These are phyloP conservation scores for Perizoma affinitatum DNA, from an alignment of 2,888 invertebrate genomes.

Conservation along the genomic window DNA sequence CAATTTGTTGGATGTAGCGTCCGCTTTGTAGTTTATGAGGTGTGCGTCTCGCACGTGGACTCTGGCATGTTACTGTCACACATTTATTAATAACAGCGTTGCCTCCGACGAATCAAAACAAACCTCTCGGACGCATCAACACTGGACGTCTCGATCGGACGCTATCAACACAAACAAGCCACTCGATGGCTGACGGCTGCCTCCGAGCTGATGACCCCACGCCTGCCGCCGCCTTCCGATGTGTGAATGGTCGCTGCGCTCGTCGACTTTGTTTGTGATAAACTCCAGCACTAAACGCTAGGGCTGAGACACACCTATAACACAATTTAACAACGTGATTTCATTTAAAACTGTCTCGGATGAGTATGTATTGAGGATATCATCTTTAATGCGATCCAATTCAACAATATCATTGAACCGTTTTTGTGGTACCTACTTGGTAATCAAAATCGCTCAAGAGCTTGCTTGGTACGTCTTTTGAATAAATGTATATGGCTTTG, in stretches of 20 bases:
- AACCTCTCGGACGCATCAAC: background rate
- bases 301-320: too few relatives aligned
- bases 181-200: background rate
- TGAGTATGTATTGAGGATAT: too few relatives aligned
- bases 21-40: constrained; percentile 18
- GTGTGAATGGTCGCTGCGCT: background rate
- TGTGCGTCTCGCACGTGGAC: background rate
- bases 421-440: too few relatives aligned
- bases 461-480: too few relatives aligned
- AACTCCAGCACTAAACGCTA: background rate
- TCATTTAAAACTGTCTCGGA: too few relatives aligned
- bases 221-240: background rate
- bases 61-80: background rate
- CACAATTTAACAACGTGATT: too few relatives aligned
- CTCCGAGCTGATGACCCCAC: background rate
- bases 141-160: background rate
- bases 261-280: background rate
- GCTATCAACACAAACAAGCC: too few relatives aligned
- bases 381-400: too few relatives aligned
- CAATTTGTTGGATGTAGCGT: constrained; percentile 21
- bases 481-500: too few relatives aligned
- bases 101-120: background rate
- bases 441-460: too few relatives aligned
- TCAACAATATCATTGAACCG: too few relatives aligned
- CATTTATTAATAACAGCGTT: too few relatives aligned